Evolutionary conservation across 2,888 invertebrate species (phyloP), one percentile per base, ranked within the genome.

Genomic region (Drosophila longiperda): DNA sequence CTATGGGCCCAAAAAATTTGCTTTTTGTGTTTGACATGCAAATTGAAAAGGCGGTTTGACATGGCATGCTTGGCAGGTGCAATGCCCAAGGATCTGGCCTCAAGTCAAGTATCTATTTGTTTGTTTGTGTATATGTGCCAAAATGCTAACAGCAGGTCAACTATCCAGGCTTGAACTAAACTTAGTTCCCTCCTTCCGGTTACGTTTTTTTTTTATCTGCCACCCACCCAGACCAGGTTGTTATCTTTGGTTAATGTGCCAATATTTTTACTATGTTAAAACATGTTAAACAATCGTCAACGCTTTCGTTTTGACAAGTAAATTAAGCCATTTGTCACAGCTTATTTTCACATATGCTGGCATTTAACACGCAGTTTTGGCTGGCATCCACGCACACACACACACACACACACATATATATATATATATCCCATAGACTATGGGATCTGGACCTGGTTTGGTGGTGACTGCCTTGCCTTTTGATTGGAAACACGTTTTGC

Each of bases 251-350:
- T 59, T 86, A 85, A 85, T 88, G 85, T 78, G 85, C 87, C 87
- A 86, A 86, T 88, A 88, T 88, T 88, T 80, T 85, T 76, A 82
- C 67, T 74, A 78, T 86, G 74, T 67, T 88, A 75, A 82, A 86
- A 75, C 87, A 82, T 80, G 86, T 74, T 85, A 57, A 83, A 83
- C 87, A 78, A 81, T 45, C 58, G 64, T 40, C 34, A 50, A 29
- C 57, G 58, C 45, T 53, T 55, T 36, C 45, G 59, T 45, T 69
- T 66, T 90, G 91, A 90, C 91, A 91, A 89, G 84, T 91, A 91
- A 93, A 93, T 93, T 92, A 92, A 93, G 91, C 91, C 93, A 93
- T 93, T 93, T 93, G 93, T 93, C 92, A 92, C 86, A 91, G 92
- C 92, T 93, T 93, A 93, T 92, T 92, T 92, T 92, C 93, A 91